Evolutionary conservation across 1,140 invertebrate genomes (phyloP).

Genomic region (Pseudomyrmex gracilis): DNA sequence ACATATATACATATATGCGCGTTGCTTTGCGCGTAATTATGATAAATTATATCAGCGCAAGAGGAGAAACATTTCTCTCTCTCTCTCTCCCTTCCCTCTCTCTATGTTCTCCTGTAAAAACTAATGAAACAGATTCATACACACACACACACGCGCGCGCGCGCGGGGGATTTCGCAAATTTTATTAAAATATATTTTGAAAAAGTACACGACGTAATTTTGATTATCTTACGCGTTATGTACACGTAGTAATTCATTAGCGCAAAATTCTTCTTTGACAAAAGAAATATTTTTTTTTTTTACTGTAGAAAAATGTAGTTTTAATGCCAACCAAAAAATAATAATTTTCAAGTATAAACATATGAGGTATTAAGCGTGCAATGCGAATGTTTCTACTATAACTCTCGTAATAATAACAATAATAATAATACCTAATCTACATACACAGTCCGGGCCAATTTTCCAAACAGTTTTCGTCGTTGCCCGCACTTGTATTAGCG

Average conservation of each 20-base stretch:
- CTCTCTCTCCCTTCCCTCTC: too few species aligned
- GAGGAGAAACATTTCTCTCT: conserved; percentile 28
- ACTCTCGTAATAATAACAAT: too few species aligned
- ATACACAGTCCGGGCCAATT: neutral
- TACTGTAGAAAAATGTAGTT: neutral
- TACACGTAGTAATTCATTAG: conserved; percentile 34
- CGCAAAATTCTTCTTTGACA: conserved; percentile 3
- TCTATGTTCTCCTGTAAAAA: neutral
- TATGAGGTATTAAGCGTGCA: neutral
- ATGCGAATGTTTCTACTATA: too few species aligned
- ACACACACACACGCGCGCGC: too few species aligned
- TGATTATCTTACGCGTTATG: neutral
- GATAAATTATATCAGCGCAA: conserved; percentile 45
- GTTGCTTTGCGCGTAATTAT: conserved; percentile 58
- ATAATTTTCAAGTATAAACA: too few species aligned
- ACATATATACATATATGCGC: conserved; percentile 1
- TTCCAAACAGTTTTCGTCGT: conserved; percentile 31
- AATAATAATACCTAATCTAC: neutral
- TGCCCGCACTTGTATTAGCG: conserved; percentile 19
- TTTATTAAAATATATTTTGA: conserved; percentile 9
- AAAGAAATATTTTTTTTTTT: neutral
- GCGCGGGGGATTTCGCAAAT: conserved; percentile 37
- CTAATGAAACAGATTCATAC: neutral
- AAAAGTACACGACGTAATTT: neutral
- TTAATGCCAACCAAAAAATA: neutral